Evolutionary conservation across 2,797 vertebrate species (phyloP).

Genomic region (Chelidonichthys spinosus): DNA sequence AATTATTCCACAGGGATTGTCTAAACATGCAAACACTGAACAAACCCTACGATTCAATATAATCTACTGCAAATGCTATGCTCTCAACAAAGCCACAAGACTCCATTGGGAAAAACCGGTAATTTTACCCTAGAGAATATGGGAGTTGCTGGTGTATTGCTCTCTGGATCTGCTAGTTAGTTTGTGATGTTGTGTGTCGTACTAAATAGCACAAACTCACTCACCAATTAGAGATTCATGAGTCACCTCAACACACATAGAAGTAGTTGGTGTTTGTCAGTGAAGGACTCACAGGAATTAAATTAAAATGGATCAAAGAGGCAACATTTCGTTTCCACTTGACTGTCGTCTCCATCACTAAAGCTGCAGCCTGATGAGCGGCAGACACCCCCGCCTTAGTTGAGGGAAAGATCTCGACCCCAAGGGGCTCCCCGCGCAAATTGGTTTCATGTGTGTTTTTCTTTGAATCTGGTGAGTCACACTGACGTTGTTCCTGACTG

Average conservation of each 20-base stretch:
- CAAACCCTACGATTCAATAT: neutral
- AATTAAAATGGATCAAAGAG: neutral
- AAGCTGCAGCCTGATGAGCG: slow-evolving; percentile 34
- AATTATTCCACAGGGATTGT: neutral
- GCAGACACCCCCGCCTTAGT: neutral
- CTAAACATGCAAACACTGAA: neutral
- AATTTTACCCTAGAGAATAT: neutral
- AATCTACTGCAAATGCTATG: no score
- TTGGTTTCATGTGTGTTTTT: slow-evolving; percentile 47
- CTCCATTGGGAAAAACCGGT: neutral
- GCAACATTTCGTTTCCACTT: neutral
- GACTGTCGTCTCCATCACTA: neutral
- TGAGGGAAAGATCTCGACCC: slow-evolving; percentile 15
- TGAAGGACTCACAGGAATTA: neutral
- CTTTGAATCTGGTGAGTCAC: slow-evolving; percentile 55
- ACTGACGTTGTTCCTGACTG: slow-evolving; percentile 21
- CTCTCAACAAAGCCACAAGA: neutral
- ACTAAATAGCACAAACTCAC: neutral
- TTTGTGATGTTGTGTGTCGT: neutral
- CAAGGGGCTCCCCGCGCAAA: slow-evolving; percentile 29
- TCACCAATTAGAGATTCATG: no score
- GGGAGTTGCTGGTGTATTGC: neutral
- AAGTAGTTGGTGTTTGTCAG: neutral
- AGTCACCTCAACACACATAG: neutral
- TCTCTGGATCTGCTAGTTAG: neutral